A percentile compares a stretch with the other conserved stretches of the same genome.
Conservation (phyloP, 2,113 vertebrate species). For the Cheirogaleus medius region DNA sequence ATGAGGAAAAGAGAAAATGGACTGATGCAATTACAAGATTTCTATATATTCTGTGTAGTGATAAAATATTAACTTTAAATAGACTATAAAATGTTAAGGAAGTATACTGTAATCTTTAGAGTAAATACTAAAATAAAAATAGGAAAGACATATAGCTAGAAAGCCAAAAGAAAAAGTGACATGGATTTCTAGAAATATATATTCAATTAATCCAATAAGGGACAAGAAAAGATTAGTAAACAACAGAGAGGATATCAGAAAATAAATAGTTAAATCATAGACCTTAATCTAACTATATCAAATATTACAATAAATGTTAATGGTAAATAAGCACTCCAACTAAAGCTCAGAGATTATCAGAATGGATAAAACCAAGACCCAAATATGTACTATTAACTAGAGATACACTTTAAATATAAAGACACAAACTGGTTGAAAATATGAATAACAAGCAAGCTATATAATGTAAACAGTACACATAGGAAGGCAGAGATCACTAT, state of each 20-base stretch:
- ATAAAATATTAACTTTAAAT: conserved; percentile 1
- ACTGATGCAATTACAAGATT: not conserved
- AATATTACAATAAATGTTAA: not conserved
- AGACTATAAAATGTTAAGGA: not conserved
- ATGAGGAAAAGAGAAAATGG: not conserved
- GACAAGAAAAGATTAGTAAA: not conserved
- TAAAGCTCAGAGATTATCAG: not conserved
- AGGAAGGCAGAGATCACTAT: not conserved
- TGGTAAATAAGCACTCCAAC: not conserved
- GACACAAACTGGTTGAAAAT: not conserved
- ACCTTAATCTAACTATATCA: not conserved
- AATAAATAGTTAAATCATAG: not conserved
- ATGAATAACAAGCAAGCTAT: not conserved
- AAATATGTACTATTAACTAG: not conserved
- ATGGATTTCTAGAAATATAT: not conserved
- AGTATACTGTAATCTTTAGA: not conserved
- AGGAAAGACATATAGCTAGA: not conserved
- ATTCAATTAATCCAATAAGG: not conserved
- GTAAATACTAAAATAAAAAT: not conserved
- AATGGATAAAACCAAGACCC: not conserved
- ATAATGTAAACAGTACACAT: not conserved
- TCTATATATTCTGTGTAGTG: not conserved
- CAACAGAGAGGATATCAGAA: not conserved
- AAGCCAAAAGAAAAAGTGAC: not conserved
- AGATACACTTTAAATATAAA: not conserved